Conservation (phyloP, 2,797 vertebrate genomes). For the Danio kyathit region DNA sequence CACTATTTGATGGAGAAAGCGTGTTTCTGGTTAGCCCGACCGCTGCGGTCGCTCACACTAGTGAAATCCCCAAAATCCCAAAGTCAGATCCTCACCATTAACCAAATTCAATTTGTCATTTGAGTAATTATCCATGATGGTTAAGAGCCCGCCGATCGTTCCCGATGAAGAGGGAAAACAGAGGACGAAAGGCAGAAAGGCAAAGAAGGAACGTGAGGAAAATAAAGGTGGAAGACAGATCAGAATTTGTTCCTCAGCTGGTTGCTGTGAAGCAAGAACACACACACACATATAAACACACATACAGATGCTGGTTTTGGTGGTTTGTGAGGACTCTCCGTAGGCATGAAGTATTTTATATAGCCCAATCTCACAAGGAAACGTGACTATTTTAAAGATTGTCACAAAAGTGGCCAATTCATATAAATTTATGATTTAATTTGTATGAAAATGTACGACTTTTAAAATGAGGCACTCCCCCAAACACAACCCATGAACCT, state of each 20-base stretch:
- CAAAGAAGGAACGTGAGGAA: conserved; percentile 27
- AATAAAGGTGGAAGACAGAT: conserved; percentile 43
- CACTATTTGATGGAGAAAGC: conserved; percentile 54
- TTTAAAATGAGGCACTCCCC: too few relatives aligned
- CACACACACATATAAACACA: conserved; percentile 22
- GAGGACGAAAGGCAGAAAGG: conserved; percentile 29
- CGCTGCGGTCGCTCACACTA: conserved; percentile 51
- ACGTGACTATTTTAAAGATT: too few relatives aligned
- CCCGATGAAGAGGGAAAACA: conserved; percentile 15
- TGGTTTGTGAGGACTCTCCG: too few relatives aligned
- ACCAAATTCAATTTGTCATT: conserved; percentile 57
- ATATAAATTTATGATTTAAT: too few relatives aligned
- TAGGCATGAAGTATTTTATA: too few relatives aligned
- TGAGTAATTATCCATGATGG: conserved; percentile 49
- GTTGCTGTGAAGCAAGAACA: conserved; percentile 59
- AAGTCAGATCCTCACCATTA: conserved; percentile 65
- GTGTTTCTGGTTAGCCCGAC: conserved; percentile 63
- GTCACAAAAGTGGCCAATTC: too few relatives aligned
- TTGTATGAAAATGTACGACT: too few relatives aligned
- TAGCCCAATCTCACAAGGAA: too few relatives aligned
- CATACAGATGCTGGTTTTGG: neutral
- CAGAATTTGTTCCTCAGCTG: conserved; percentile 58
- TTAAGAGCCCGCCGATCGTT: conserved; percentile 14
- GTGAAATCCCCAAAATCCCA: conserved; percentile 59
- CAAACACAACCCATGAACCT: too few relatives aligned